These are phyloP conservation scores for Gymnorhina tibicen DNA, from an alignment of 2,113 vertebrate genomes.

Conservation along the genomic window DNA sequence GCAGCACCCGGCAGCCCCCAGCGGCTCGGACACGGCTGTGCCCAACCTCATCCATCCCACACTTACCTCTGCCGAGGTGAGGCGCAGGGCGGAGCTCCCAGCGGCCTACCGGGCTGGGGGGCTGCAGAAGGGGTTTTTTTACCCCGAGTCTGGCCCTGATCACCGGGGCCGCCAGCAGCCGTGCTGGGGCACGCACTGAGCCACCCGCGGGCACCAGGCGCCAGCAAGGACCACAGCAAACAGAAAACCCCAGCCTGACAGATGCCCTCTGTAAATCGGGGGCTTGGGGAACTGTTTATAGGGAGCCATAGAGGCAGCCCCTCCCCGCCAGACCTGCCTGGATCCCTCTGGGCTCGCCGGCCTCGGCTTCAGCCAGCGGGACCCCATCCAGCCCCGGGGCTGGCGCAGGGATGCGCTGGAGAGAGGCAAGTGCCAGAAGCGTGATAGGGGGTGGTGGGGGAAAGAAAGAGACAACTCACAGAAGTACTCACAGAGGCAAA, in stretches of 20 bases:
- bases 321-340: neutral
- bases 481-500: slow-evolving; percentile 72
- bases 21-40: neutral
- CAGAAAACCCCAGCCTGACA: fast-evolving
- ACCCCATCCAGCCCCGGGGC: neutral
- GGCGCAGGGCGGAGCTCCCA: neutral
- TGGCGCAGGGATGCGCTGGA: fast-evolving
- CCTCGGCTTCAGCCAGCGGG: fast-evolving
- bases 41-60: neutral
- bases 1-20: neutral
- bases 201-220: fast-evolving
- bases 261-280: neutral
- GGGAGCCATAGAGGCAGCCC: neutral
- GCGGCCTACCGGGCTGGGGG: too few relatives aligned
- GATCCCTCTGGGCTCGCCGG: fast-evolving
- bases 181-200: neutral
- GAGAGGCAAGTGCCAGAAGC: neutral
- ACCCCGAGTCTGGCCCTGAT: fast-evolving
- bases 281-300: fast-evolving
- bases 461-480: slow-evolving; percentile 28
- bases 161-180: fast-evolving
- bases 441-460: fast-evolving
- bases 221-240: neutral
- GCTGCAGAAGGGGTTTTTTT: too few relatives aligned
- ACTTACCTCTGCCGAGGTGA: fast-evolving